A percentile compares a stretch with the other conserved stretches of the same genome.
These are phyloP conservation scores for Holcopasites calliopsidis DNA, from an alignment of 1,140 invertebrate genomes.

Conservation along the genomic window DNA sequence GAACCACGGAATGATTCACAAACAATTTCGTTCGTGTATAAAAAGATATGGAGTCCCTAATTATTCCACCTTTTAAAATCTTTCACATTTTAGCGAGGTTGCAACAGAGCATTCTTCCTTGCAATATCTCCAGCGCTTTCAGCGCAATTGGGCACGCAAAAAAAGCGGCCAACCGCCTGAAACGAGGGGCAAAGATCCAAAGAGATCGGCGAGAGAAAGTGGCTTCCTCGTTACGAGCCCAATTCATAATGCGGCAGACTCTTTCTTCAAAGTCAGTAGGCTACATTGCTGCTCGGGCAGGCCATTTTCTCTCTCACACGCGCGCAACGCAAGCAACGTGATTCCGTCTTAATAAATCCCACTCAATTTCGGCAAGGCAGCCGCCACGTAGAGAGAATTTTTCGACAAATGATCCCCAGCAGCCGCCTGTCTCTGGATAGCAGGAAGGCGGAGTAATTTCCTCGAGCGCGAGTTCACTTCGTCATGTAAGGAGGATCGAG, in stretches of 20 bases:
- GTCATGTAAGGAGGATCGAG: slow-evolving; percentile 53
- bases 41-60: no score
- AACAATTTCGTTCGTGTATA: no score
- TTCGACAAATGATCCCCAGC: slow-evolving; percentile 64
- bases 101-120: neutral
- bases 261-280: slow-evolving; percentile 21
- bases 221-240: neutral
- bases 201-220: neutral
- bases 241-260: neutral
- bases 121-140: neutral
- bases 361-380: slow-evolving; percentile 16
- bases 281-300: neutral
- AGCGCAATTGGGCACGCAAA: neutral
- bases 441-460: slow-evolving; percentile 51
- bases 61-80: no score
- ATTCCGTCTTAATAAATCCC: slow-evolving; percentile 37
- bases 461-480: slow-evolving; percentile 51
- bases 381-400: slow-evolving; percentile 36
- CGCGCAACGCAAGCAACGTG: slow-evolving; percentile 6
- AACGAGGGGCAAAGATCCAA: neutral
- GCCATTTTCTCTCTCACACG: neutral
- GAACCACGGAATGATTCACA: no score
- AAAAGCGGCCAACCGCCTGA: neutral
- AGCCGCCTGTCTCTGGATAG: slow-evolving; percentile 26
- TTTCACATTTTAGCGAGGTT: no score